Evolutionary conservation across 1,140 invertebrate genomes (phyloP), one percentile per base, ranked within the genome.

Genomic region (Pseudomyrmex sp.): DNA sequence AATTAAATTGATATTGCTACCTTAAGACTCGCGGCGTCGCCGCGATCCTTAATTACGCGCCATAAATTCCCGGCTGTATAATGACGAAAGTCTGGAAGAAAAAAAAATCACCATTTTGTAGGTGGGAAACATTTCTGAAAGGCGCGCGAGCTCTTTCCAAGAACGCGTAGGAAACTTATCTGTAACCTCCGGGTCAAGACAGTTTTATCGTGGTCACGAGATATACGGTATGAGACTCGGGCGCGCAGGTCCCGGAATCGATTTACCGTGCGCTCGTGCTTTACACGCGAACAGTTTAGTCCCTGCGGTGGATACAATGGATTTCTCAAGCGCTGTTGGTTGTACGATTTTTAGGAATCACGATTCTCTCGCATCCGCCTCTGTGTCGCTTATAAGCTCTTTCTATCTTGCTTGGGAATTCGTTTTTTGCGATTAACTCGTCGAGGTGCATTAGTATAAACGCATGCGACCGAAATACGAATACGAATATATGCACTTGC

Each of bases 371-470:
- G 35, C 56, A 15, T 1, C 23, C 23, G 58, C 58, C 44, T 23
- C 9, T 10, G 23, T 56, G 54, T 48, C 8, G 13, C 44, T 44
- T 35, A 35, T 35, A 35, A 23, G 1, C 48, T 69, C 9, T 26
- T 1, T 18, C 12, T 56, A 7, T 35, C 48, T 12, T 44, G 26
- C 58, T 23, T n/a, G 23, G 7, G 50, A 74, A 83, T 69, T 88
- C 63, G 62, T 84, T 52, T 35, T 35, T 70, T 52, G 68, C 68
- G 56, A 56, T 75, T 35, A 72, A 70, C 65, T 79, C 72, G 63
- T 18, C 7, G 59, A 61, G 46, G 66, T 18, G 48, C 46, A 85
- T 89, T 87, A 89, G 76, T 85, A 90, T 90, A 89, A 89, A 85
- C 73, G 77, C 88, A 26, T 74, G 83, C 73, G 69, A 44, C 74